These are phyloP conservation scores for Taenioides sp. DNA, from an alignment of 2,797 vertebrate species.

Conservation along the genomic window DNA sequence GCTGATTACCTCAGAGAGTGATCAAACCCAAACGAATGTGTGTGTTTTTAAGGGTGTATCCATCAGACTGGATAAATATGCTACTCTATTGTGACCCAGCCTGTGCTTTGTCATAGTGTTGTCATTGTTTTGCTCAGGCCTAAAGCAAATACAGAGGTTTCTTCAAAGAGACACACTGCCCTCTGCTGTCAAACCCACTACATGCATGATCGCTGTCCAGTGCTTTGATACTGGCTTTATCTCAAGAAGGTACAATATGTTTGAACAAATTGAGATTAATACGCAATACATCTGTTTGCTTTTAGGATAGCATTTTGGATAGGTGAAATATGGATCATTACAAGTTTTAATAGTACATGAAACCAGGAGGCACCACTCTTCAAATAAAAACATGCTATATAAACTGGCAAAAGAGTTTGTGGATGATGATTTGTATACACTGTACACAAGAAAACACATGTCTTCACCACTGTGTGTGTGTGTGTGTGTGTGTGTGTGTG, in stretches of 20 bases:
- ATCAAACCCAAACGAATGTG: conserved; percentile 37
- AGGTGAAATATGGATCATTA: conserved; percentile 3
- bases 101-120: conserved; percentile 34
- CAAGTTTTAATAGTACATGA: conserved; percentile 13
- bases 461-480: conserved; percentile 36
- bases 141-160: conserved; percentile 26
- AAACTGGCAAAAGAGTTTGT: conserved; percentile 12
- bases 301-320: conserved; percentile 14
- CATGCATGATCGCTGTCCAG: conserved; percentile 32
- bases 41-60: conserved; percentile 30
- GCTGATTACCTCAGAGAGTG: conserved; percentile 17
- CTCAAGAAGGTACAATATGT: neutral
- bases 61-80: conserved; percentile 35
- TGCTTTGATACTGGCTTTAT: conserved; percentile 29
- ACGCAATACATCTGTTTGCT: conserved; percentile 15
- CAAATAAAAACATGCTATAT: conserved; percentile 32
- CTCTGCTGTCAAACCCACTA: conserved; percentile 64
- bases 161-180: conserved; percentile 62
- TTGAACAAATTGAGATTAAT: conserved; percentile 26
- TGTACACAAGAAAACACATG: conserved; percentile 32
- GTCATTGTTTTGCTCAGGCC: conserved; percentile 36
- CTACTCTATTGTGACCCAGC: conserved; percentile 28
- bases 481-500: conserved; percentile 37
- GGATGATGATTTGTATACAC: conserved; percentile 29
- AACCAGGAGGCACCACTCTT: conserved; percentile 16